These are phyloP conservation scores for Actinia tenebrosa DNA, from an alignment of 64 coral and sea anemone species.

Conservation along the genomic window DNA sequence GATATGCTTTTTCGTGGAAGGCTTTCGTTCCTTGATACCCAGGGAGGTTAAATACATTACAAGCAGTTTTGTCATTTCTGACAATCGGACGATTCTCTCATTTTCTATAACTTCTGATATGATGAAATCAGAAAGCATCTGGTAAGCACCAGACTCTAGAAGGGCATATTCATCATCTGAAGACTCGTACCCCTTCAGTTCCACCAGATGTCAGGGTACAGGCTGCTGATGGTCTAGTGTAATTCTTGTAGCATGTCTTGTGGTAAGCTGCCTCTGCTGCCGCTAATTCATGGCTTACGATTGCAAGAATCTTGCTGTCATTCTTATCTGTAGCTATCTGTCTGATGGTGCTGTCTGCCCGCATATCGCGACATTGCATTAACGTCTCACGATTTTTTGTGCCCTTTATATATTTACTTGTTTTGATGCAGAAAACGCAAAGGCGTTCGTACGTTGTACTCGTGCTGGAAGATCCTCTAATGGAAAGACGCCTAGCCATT, in stretches of 20 bases:
- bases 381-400: constrained; percentile 21
- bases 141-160: constrained; percentile 37
- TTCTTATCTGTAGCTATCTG: constrained; percentile 20
- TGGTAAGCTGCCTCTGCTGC: constrained; percentile 55
- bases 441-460: constrained; percentile 25
- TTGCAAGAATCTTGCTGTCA: constrained; percentile 36
- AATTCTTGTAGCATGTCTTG: constrained; percentile 23
- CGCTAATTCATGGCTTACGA: constrained; percentile 31
- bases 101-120: constrained; percentile 40
- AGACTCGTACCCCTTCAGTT: too few species aligned
- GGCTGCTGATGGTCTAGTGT: constrained; percentile 14
- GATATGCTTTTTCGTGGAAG: constrained; percentile 31
- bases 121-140: constrained; percentile 61
- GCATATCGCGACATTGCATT: constrained; percentile 1
- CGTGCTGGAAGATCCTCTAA: not conserved
- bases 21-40: constrained; percentile 31
- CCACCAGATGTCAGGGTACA: too few species aligned
- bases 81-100: constrained; percentile 39
- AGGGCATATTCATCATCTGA: constrained; percentile 3
- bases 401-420: constrained; percentile 1
- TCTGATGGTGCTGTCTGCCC: constrained; percentile 10
- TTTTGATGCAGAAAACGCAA: constrained; percentile 48
- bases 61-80: constrained; percentile 24
- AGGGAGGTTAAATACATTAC: constrained; percentile 4
- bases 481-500: not conserved